Evolutionary conservation across 2,797 vertebrate genomes (phyloP), one percentile per base, ranked within the genome.

Genomic region (Parambassis ranga): DNA sequence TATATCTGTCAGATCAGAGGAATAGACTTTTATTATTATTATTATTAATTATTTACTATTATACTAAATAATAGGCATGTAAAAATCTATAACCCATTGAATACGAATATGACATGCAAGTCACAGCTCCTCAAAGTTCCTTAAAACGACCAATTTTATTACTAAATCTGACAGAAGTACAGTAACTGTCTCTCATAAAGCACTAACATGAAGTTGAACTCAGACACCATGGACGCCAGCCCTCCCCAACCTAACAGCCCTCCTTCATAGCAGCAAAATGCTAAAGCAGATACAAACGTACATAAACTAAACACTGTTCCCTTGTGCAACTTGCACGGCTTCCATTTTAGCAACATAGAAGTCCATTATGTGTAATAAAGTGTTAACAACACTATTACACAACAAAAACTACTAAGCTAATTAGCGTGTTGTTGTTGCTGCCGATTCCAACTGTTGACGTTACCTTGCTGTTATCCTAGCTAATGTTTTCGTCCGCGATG

Each of bases 381-480:
- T n/a, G n/a, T n/a, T n/a, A n/a, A n/a, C n/a, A n/a, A n/a, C n/a
- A n/a, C n/a, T n/a, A 13, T 7, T 9, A n/a, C 3, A 2, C 4
- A 7, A 14, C 10, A 14, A 20, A 41, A 15, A 44, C 11, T 16
- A 44, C 23, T 10, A 33, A 35, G 43, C 58, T 63, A 52, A 55
- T 55, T 44, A 56, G 27, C 20, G 3, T 36, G 42, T 4, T 35
- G 18, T 1, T 58, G 20, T 10, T 30, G 24, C 27, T 32, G 5
- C n/a, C 6, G 24, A 14, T 8, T 39, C 52, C 36, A 65, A 55
- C 64, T 58, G 42, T 38, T 52, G 14, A 43, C 63, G 38, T 78
- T 86, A 88, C 86, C 88, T 86, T 80, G 46, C 33, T 32, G 68
- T 73, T 47, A 59, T 65, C 63, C n/a, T 71, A 71, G 81, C 79